A percentile compares a stretch with the other conserved stretches of the same genome.
Evolutionary conservation across 2,797 vertebrate genomes (phyloP).

Genomic region (Carapus acus): DNA sequence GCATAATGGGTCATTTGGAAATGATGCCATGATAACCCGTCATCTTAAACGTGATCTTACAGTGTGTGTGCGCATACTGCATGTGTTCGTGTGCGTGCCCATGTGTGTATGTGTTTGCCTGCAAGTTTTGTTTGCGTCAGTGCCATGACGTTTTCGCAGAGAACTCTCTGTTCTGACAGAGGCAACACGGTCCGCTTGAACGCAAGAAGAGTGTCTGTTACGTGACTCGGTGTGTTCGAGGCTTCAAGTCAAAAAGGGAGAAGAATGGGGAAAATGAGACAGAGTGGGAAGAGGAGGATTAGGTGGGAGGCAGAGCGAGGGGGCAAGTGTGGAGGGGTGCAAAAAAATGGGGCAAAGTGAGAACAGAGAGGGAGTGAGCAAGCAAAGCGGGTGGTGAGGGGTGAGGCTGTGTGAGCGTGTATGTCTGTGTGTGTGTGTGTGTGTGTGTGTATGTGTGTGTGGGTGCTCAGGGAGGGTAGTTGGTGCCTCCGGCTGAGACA

Average conservation of each 20-base stretch:
- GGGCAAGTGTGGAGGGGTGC: constrained; percentile 42
- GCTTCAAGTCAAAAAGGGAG: constrained; percentile 49
- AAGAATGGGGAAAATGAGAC: constrained; percentile 52
- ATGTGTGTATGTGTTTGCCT: constrained; percentile 2
- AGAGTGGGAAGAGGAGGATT: constrained; percentile 42
- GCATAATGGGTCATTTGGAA: constrained; percentile 49
- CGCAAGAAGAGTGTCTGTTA: constrained; percentile 30
- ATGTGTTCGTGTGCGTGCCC: too few relatives aligned
- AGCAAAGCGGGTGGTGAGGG: constrained; percentile 50
- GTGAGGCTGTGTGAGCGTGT: too few relatives aligned
- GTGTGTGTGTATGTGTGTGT: too few relatives aligned
- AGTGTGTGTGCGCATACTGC: too few relatives aligned
- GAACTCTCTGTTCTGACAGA: constrained; percentile 14
- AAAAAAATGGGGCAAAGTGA: constrained; percentile 53
- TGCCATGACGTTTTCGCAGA: constrained; percentile 30
- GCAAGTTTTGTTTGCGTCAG: constrained; percentile 16
- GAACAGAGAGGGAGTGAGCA: constrained; percentile 30
- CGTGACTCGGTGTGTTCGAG: constrained; percentile 38
- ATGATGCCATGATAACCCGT: constrained; percentile 31
- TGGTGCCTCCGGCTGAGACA: constrained; percentile 64
- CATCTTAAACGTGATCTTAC: constrained; percentile 13
- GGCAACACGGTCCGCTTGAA: constrained; percentile 22
- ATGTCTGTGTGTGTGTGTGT: too few relatives aligned
- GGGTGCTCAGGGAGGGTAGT: too few relatives aligned
- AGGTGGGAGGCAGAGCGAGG: constrained; percentile 54